A percentile compares a stretch with the other conserved stretches of the same genome.
Evolutionary conservation across 37 sponge, comb jelly and placozoan genomes (phyloP).

Genomic region (Petrosia ficiformis): DNA sequence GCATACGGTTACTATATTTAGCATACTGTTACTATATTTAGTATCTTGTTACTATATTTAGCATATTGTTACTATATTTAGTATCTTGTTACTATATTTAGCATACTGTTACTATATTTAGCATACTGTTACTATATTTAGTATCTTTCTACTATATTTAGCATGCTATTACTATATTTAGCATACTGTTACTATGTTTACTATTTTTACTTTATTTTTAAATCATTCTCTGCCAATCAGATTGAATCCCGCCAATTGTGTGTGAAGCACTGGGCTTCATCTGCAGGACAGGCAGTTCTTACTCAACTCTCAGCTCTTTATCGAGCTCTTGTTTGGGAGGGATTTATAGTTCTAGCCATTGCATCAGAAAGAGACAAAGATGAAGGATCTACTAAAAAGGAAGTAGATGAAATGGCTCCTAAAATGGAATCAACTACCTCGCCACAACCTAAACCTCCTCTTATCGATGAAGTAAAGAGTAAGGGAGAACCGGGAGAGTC

Average conservation of each 20-base stretch:
- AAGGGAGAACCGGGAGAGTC: background rate
- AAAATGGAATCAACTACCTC: background rate
- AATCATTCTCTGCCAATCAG: conserved; percentile 18
- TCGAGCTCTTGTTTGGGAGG: conserved; percentile 80
- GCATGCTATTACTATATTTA: too few species aligned
- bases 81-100: too few species aligned
- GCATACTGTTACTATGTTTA: background rate
- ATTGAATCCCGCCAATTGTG: conserved; percentile 46
- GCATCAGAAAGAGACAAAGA: conserved; percentile 6
- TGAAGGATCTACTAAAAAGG: conserved; percentile 1
- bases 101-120: too few species aligned
- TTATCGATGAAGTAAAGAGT: background rate
- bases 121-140: too few species aligned
- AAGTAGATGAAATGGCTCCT: background rate
- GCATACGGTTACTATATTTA: too few species aligned
- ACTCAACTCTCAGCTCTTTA: conserved; percentile 70
- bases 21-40: too few species aligned
- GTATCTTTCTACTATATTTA: too few species aligned
- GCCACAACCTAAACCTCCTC: background rate
- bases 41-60: too few species aligned
- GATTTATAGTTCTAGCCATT: conserved; percentile 67
- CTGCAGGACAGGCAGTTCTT: conserved; percentile 36
- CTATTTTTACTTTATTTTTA: background rate
- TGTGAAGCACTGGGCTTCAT: conserved; percentile 57
- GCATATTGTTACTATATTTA: too few species aligned